Evolutionary conservation across 2,797 vertebrate genomes (phyloP).

Genomic region (Dendrocincla fuliginosa): DNA sequence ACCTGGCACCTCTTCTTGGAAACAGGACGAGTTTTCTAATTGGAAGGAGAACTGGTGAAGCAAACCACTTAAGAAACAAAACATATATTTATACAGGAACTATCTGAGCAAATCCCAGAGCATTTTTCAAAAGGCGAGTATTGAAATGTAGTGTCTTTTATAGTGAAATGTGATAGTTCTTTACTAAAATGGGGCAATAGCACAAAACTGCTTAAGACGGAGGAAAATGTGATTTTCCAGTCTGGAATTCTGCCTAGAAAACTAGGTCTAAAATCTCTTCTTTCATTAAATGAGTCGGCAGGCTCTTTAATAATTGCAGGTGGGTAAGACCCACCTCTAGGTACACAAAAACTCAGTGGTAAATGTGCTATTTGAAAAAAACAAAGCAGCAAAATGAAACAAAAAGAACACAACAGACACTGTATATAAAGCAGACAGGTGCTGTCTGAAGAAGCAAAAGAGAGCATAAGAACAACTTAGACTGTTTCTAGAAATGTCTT

Average conservation of each 20-base stretch:
- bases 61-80: conserved; percentile 3
- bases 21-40: background rate
- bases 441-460: background rate
- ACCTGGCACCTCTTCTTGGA: background rate
- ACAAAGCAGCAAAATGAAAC: background rate
- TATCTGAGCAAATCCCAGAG: background rate
- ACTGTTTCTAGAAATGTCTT: background rate
- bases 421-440: background rate
- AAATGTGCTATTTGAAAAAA: background rate
- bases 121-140: background rate
- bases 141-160: background rate
- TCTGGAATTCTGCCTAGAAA: background rate
- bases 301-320: background rate
- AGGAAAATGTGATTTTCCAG: background rate
- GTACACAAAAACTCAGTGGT: background rate
- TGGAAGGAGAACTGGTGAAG: background rate
- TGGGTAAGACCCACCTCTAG: background rate
- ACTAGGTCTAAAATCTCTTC: background rate
- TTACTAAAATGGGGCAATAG: background rate
- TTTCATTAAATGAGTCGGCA: background rate
- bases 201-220: background rate
- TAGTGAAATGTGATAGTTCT: background rate
- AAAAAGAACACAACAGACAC: background rate
- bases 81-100: background rate
- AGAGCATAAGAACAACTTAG: background rate